Conservation (phyloP, 2,113 vertebrate genomes). For the Erpornis zantholeuca region DNA sequence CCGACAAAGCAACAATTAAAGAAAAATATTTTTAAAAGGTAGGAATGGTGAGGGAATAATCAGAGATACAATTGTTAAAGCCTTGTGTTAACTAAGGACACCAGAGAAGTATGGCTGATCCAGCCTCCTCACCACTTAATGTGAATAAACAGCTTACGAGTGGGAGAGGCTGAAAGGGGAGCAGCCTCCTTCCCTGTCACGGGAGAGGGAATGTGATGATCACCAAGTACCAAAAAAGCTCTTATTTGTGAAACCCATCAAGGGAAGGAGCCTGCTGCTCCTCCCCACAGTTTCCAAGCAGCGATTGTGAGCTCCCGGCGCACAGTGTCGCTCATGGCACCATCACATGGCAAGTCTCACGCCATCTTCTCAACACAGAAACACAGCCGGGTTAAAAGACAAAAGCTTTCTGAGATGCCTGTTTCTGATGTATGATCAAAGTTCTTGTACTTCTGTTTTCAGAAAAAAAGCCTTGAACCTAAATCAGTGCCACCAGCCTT, state of each 20-base stretch:
- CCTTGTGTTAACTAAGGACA: background rate
- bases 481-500: background rate
- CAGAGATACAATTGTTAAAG: background rate
- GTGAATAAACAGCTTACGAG: slow-evolving; percentile 23
- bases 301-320: accelerated
- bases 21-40: slow-evolving; percentile 50
- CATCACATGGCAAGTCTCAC: background rate
- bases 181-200: slow-evolving; percentile 40
- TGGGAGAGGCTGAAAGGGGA: slow-evolving; percentile 56
- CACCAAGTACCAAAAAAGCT: slow-evolving; percentile 45
- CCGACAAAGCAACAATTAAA: slow-evolving; percentile 55
- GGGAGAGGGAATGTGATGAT: slow-evolving; percentile 37
- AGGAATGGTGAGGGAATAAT: background rate
- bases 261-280: background rate
- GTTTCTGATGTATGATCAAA: background rate
- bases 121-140: slow-evolving; percentile 42
- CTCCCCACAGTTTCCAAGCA: background rate
- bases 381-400: background rate
- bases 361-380: background rate
- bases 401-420: background rate
- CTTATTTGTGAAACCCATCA: background rate
- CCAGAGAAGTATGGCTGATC: background rate
- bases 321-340: background rate
- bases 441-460: background rate
- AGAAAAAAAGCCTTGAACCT: background rate